Percentiles rank a stretch among this genome's conserved stretches.
phyloP scores from a whole-genome alignment of 2,113 vertebrate genomes.

The Cnemophilus loriae region DNA sequence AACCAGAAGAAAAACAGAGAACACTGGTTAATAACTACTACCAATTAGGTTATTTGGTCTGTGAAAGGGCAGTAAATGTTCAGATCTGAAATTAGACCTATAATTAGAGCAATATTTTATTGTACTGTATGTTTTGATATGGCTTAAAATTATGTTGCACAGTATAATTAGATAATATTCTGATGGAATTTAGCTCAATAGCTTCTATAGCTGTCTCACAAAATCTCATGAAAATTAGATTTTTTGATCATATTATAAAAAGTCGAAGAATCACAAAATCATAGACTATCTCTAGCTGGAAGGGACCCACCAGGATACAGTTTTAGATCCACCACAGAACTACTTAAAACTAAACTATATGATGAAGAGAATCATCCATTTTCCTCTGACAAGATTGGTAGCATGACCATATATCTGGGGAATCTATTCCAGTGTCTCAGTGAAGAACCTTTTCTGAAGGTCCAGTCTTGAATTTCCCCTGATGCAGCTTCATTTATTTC shows the following conservation, averaged over 20 bases:
- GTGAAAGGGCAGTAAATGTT: background rate
- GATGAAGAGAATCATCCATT: background rate
- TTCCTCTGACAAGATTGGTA: background rate
- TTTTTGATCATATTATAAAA: background rate
- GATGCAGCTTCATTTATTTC: background rate
- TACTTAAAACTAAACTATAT: background rate
- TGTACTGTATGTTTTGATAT: background rate
- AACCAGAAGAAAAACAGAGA: background rate
- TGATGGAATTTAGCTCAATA: background rate
- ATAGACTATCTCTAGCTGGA: background rate
- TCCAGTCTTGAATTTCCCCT: background rate
- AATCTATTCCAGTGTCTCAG: background rate
- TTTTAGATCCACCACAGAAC: background rate
- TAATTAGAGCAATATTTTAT: background rate
- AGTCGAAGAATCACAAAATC: background rate
- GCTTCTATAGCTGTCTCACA: background rate
- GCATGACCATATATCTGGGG: too few species aligned
- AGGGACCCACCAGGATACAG: background rate
- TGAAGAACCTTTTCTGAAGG: background rate
- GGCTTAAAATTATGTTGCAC: background rate
- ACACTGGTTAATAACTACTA: background rate
- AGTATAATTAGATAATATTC: background rate
- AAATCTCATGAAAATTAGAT: background rate
- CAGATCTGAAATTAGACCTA: background rate
- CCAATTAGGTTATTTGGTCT: background rate